Evolutionary conservation across 2,113 vertebrate species (phyloP).

Genomic region (Cygnus atratus): DNA sequence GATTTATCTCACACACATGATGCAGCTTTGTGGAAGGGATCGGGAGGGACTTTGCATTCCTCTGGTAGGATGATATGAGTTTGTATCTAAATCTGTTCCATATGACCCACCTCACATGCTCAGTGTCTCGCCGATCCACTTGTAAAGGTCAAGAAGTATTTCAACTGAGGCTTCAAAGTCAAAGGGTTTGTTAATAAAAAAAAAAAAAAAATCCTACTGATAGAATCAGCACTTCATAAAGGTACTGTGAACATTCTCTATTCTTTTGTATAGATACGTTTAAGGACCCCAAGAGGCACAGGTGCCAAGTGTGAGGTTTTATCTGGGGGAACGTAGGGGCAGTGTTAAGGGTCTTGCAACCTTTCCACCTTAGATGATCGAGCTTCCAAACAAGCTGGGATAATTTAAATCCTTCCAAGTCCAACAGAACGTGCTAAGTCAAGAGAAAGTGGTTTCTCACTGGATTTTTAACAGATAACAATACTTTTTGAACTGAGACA

Average conservation of each 20-base stretch:
- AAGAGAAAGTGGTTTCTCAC: neutral
- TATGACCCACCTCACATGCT: conserved; percentile 94
- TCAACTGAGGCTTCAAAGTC: conserved; percentile 63
- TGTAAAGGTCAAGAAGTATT: conserved; percentile 63
- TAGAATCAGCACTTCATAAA: neutral
- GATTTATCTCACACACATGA: conserved; percentile 81
- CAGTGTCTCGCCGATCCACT: conserved; percentile 73
- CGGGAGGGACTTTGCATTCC: conserved; percentile 78
- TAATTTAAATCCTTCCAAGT: neutral
- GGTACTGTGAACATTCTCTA: neutral
- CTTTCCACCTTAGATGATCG: neutral
- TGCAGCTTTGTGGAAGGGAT: conserved; percentile 77
- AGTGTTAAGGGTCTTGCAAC: neutral
- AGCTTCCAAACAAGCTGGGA: neutral
- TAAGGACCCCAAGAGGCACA: neutral
- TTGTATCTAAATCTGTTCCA: conserved; percentile 91
- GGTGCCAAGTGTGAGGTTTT: neutral
- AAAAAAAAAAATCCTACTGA: neutral
- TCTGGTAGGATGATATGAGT: conserved; percentile 77
- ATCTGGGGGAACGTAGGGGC: accelerated
- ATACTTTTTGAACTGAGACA: neutral
- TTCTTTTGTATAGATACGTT: neutral
- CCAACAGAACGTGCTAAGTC: neutral
- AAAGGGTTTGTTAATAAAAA: conserved; percentile 4
- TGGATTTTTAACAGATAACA: neutral